Percentiles rank a stretch among this genome's conserved stretches.
These are phyloP conservation scores for Sebastiscus albofasciatus DNA, from an alignment of 2,797 vertebrate species.

Conservation along the genomic window DNA sequence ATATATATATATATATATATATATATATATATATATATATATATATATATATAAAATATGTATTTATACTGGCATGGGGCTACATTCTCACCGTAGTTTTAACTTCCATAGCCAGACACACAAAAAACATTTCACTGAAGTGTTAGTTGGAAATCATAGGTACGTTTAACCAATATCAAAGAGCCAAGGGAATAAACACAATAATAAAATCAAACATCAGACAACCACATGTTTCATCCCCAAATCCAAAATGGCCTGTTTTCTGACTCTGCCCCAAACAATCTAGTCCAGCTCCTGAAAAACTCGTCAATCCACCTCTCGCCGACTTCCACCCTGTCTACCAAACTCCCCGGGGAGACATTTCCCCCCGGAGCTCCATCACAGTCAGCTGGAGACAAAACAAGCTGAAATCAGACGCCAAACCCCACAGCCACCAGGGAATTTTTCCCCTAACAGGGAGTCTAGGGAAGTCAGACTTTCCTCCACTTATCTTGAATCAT, in stretches of 20 bases:
- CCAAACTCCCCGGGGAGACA: conserved; percentile 7
- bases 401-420: conserved; percentile 45
- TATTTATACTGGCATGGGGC: neutral
- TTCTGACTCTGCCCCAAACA: neutral
- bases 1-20: too few relatives aligned
- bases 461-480: conserved; percentile 4
- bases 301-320: conserved; percentile 7
- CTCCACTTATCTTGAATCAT: neutral
- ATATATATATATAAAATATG: too few relatives aligned
- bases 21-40: too few relatives aligned
- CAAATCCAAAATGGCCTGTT: neutral
- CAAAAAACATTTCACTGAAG: neutral
- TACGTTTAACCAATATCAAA: neutral
- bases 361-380: conserved; percentile 40
- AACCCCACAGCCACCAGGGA: conserved; percentile 27
- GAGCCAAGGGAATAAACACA: neutral
- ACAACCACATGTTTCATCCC: neutral
- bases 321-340: conserved; percentile 29
- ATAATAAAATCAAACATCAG: neutral
- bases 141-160: neutral
- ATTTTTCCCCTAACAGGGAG: neutral
- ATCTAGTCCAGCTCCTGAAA: conserved; percentile 3
- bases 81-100: neutral
- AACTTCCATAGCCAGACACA: neutral
- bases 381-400: conserved; percentile 47